These are phyloP conservation scores for Theonella swinhoei DNA, from an alignment of 37 sponge, comb jelly and placozoan species.

Conservation along the genomic window DNA sequence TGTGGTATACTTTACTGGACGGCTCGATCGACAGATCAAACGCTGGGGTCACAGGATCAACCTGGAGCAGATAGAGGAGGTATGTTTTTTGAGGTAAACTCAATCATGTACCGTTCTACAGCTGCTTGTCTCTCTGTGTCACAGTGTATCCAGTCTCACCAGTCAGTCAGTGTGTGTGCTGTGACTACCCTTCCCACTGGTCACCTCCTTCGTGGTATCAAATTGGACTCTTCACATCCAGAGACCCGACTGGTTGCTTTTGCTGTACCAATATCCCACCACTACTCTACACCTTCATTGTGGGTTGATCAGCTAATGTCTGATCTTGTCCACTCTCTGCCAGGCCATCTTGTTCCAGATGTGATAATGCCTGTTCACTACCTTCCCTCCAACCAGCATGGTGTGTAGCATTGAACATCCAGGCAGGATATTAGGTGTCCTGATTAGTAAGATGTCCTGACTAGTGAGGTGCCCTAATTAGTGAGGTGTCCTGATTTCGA, in stretches of 20 bases:
- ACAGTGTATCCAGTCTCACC: conserved; percentile 2
- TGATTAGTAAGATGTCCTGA: background rate
- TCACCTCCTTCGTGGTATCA: background rate
- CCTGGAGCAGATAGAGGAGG: conserved; percentile 75
- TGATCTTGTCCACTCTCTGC: conserved; percentile 19
- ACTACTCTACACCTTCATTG: background rate
- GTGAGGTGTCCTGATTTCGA: background rate
- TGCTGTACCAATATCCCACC: background rate
- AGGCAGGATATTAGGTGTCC: background rate
- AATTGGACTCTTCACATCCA: background rate
- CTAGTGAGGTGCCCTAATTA: background rate
- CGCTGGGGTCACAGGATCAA: conserved; percentile 74
- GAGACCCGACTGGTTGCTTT: conserved; percentile 14
- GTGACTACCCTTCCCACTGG: background rate
- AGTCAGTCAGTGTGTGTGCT: conserved; percentile 9
- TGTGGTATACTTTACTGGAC: conserved; percentile 55
- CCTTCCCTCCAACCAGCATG: conserved; percentile 68
- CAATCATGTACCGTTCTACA: too few relatives aligned
- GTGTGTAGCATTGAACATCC: conserved; percentile 20
- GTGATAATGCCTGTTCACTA: conserved; percentile 41
- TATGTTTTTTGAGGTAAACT: background rate
- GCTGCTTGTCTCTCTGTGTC: background rate
- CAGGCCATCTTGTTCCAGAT: conserved; percentile 55
- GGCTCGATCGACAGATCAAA: conserved; percentile 86
- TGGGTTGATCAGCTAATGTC: background rate